Base-by-base conservation (phyloP, 1,140 invertebrate species). In the Polyergus mexicanus region DNA sequence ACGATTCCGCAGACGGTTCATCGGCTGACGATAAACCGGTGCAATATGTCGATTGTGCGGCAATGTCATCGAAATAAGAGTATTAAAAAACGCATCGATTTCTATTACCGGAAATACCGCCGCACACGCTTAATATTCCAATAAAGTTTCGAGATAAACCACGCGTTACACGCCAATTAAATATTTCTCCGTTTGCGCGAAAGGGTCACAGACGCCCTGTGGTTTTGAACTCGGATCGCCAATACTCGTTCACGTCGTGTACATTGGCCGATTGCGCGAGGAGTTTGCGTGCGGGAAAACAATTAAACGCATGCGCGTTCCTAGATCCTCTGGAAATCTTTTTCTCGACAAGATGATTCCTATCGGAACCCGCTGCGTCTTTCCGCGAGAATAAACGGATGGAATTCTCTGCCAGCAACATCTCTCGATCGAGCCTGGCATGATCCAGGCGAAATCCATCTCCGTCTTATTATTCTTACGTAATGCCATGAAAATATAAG, bases 1-100 rank as follows among this genome's bases (percentile, higher is more conserved):
- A 72, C 84, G 88, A 58, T 83, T 81, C 66, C 83, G 54, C 35
- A 62, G 83, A 47, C 78, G 83, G 60, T 88, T 84, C 74, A 89
- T 65, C 88, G 84, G 69, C 72, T 76, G 71, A 58, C 62, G 80
- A 58, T 77, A 75, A 78, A 87, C 86, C 68, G 84, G 88, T 89
- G 87, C 87, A 77, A 89, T 89, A 89, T 86, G 87, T 72, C 74
- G 68, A 83, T 83, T 83, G 68, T 62, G 19, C 68, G 54, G 38
- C 54, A 44, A 58, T 65, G 77, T 80, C 76, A 80, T 80, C 76
- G 76, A 38, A 83, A 83, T 69, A 56, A 83, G 68, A 74, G 54
- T 56, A 62, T 83, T 51, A 38, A 74, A 69, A 41, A 47, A 47
- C 44, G n/a, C 16, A 13, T 35, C 54, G n/a, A 51, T 78, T 78